Evolutionary conservation across 2,113 vertebrate genomes (phyloP).

Genomic region (Xenopus borealis): DNA sequence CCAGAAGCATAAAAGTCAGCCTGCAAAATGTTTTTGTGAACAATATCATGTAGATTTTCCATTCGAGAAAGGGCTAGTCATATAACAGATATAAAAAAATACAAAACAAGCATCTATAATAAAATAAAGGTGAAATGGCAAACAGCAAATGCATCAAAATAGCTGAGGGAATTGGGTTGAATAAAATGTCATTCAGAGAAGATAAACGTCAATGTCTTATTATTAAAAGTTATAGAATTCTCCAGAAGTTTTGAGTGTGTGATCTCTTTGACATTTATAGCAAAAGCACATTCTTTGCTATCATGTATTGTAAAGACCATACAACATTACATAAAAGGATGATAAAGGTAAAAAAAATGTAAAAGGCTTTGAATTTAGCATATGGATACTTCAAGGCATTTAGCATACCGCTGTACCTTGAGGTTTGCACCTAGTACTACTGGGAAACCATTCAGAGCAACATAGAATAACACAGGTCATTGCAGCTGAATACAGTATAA

Average conservation of each 20-base stretch:
- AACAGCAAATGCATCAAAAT: no score
- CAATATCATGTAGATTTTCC: no score
- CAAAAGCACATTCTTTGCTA: neutral
- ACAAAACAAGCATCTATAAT: no score
- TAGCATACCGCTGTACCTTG: neutral
- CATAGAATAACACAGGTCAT: neutral
- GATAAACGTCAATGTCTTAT: no score
- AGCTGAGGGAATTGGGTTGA: no score
- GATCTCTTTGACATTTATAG: constrained; percentile 18
- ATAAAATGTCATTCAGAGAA: neutral
- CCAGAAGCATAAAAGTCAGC: no score
- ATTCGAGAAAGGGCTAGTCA: no score
- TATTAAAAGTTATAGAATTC: constrained; percentile 12
- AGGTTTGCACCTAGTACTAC: constrained; percentile 3
- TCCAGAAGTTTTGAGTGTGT: constrained; percentile 8
- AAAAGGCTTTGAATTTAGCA: neutral
- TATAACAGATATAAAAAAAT: no score
- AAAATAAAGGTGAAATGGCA: no score
- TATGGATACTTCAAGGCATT: neutral
- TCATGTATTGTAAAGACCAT: neutral
- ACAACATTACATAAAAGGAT: neutral
- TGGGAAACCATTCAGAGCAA: neutral
- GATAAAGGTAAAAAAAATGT: neutral
- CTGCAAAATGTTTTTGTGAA: no score
- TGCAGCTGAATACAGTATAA: neutral